Conservation (phyloP, 2,113 vertebrate species). For the Datnioides undecimradiatus region DNA sequence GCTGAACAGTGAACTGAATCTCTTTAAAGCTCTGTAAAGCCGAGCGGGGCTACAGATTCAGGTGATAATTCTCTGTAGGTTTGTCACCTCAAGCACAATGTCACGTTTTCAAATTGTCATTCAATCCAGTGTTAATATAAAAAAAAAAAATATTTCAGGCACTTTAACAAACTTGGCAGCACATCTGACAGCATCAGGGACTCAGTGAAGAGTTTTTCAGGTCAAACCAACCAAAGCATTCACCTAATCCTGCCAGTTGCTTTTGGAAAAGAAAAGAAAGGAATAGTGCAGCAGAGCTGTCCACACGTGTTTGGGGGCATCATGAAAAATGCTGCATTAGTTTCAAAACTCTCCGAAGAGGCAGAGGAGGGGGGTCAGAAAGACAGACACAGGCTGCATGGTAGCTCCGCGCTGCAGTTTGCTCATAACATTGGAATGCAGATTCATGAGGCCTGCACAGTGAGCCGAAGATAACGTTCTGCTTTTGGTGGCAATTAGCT, state of each 20-base stretch:
- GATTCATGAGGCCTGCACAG: constrained; percentile 47
- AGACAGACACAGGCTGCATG: background rate
- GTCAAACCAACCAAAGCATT: background rate
- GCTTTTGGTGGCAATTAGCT: constrained; percentile 38
- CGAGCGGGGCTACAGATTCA: background rate
- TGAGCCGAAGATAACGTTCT: constrained; percentile 58
- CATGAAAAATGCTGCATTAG: constrained; percentile 5
- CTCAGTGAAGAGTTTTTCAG: background rate
- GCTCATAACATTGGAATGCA: constrained; percentile 77
- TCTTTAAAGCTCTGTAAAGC: background rate
- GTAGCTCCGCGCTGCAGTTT: constrained; percentile 32
- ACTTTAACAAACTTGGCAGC: background rate
- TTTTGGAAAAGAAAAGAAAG: constrained; percentile 11
- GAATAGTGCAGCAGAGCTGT: background rate
- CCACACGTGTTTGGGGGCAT: background rate
- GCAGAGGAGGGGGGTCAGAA: background rate
- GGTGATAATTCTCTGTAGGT: background rate
- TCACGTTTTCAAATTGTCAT: background rate
- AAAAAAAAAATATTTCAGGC: background rate
- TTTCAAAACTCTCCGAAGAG: background rate
- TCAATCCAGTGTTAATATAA: background rate
- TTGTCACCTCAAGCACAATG: background rate
- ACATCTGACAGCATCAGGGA: background rate
- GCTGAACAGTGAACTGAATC: background rate
- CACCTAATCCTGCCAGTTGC: background rate